Evolutionary conservation across 2,113 vertebrate species (phyloP), one percentile per base, ranked within the genome.

Genomic region (Micromys minutus): DNA sequence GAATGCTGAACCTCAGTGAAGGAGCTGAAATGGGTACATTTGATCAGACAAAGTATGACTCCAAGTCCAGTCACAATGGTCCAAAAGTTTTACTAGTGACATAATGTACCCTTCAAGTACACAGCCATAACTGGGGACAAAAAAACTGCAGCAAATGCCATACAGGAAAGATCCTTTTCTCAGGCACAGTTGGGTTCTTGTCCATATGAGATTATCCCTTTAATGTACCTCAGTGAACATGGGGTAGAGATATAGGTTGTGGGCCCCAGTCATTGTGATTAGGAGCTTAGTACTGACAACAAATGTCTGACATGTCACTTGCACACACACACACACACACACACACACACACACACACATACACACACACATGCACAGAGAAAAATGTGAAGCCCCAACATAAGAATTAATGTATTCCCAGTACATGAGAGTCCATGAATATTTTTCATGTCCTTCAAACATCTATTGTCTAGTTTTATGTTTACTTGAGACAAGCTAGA

Each of bases 201-300:
- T 55, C 0, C n/a, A 12, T 6, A 0, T 42, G 15, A n/a, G 12
- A 57, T 16, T 45, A 39, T 50, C 7, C n/a, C 4, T 10, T 0
- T 31, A 47, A 57, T 7, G 74, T 57, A 57, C 34, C n/a, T 0
- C 0, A 8, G 29, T 0, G 2, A 24, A 0, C 0, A 5, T 45
- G 47, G 76, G 21, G 3, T 29, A 61, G 65, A 29, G 34, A 50
- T 0, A 13, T 45, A n/a, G 16, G 36, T 52, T 71, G 13, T 16
- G 45, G 47, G 45, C 34, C 15, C 15, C 22, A 13, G 26, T 19
- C 50, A 24, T 50, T 65, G 7, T 19, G 13, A 80, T 3, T 31
- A n/a, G 50, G 19, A 34, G 31, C 26, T 72, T 50, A 7, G 29
- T 5, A 7, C 6, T 79, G 11, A 47, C 57, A 77, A 29, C 12